Evolutionary conservation across 2,888 invertebrate genomes (phyloP).

Genomic region (Geophilus truncorum): DNA sequence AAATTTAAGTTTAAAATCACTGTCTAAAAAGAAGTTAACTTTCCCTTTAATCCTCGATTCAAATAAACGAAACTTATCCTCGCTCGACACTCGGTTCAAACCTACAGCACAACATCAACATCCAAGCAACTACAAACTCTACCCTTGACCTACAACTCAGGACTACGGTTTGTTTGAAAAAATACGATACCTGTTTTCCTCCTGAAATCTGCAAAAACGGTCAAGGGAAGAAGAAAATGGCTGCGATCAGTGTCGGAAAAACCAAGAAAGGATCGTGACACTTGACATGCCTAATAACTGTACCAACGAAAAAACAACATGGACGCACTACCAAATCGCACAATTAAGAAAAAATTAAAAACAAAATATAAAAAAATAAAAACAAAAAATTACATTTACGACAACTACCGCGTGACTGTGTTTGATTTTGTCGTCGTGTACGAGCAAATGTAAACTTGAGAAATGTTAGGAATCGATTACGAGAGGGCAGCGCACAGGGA

Average conservation of each 20-base stretch:
- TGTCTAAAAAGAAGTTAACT: too few species aligned
- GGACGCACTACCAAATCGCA: too few species aligned
- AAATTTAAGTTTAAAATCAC: too few species aligned
- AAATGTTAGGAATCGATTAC: neutral
- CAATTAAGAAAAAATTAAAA: too few species aligned
- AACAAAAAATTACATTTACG: neutral
- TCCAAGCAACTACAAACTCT: neutral
- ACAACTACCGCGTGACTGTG: neutral
- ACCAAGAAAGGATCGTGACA: constrained; percentile 22
- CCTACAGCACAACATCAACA: neutral
- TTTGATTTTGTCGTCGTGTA: constrained; percentile 12
- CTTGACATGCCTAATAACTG: neutral
- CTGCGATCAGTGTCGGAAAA: neutral
- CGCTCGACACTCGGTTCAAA: neutral
- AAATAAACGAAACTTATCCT: too few species aligned
- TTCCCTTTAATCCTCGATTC: too few species aligned
- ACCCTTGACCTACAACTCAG: constrained; percentile 2
- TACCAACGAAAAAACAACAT: too few species aligned
- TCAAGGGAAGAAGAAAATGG: constrained; percentile 7
- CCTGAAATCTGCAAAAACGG: constrained; percentile 28
- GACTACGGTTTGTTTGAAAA: neutral
- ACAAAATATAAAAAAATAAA: neutral
- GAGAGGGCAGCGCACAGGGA: neutral
- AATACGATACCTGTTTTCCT: constrained; percentile 22
- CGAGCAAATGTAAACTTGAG: neutral